These are phyloP conservation scores for Lithophane ornitopus DNA, from an alignment of 2,888 invertebrate species.

Conservation along the genomic window DNA sequence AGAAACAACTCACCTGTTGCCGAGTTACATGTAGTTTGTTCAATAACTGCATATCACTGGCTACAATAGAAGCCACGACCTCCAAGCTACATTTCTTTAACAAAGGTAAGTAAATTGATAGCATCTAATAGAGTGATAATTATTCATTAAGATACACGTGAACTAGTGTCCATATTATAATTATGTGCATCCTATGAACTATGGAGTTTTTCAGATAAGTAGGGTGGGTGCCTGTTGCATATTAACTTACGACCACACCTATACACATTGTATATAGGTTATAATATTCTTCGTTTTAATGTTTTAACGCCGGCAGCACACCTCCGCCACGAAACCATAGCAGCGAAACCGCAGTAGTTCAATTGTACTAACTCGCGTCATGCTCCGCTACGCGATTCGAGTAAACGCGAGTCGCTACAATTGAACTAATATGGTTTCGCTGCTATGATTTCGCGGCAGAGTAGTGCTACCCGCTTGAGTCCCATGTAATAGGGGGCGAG, in stretches of 20 bases:
- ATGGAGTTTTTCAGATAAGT: neutral
- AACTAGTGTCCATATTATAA: neutral
- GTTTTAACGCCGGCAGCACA: neutral
- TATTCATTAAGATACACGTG: neutral
- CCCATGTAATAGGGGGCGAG: no score
- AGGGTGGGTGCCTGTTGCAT: neutral
- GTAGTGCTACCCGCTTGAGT: no score
- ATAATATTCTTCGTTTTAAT: neutral
- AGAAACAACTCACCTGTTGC: constrained; percentile 41
- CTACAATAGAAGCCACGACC: neutral
- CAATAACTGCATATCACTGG: constrained; percentile 41
- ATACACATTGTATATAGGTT: neutral
- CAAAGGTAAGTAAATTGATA: constrained; percentile 33
- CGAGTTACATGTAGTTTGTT: constrained; percentile 54
- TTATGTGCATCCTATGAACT: neutral
- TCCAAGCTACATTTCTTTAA: neutral
- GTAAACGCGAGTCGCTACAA: no score
- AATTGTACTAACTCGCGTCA: no score
- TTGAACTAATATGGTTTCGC: no score
- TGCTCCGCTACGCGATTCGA: no score
- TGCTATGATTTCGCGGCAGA: no score
- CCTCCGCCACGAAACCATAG: no score
- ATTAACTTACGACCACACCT: neutral
- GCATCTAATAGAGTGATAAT: neutral
- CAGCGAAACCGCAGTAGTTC: no score